phyloP scores from a whole-genome alignment of 2,797 vertebrate genomes.

The Falco biarmicus region DNA sequence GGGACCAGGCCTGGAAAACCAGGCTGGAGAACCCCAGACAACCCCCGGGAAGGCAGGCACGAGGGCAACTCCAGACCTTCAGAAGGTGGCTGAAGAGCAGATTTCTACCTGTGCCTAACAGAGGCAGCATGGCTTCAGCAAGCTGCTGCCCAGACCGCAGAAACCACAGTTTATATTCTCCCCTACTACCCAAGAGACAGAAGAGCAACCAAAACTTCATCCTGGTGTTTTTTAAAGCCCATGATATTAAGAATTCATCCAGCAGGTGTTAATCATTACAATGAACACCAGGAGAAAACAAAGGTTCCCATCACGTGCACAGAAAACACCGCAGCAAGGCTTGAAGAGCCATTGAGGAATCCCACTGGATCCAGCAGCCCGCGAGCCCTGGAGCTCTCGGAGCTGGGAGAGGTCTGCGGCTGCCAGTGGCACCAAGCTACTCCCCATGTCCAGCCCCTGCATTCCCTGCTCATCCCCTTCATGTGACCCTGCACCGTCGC shows the following conservation, averaged over 20 bases:
- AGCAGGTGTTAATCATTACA: too few relatives aligned
- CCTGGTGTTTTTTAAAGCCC: background rate
- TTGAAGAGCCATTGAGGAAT: background rate
- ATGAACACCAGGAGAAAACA: background rate
- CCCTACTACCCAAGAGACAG: background rate
- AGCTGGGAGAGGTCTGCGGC: rapidly evolving
- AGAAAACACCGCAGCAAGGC: background rate
- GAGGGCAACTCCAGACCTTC: background rate
- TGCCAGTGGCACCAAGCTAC: background rate
- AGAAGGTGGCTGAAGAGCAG: background rate
- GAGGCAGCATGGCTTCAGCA: background rate
- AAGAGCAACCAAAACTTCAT: background rate
- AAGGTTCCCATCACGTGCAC: background rate
- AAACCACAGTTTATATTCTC: background rate
- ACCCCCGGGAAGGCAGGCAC: too few relatives aligned
- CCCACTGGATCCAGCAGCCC: rapidly evolving
- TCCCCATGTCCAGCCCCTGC: background rate
- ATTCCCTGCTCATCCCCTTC: background rate
- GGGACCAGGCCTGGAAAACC: background rate
- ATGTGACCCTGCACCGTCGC: rapidly evolving
- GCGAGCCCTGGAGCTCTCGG: rapidly evolving
- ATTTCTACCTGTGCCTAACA: background rate
- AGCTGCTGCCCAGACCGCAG: background rate
- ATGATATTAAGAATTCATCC: background rate
- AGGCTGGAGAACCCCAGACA: too few relatives aligned